phyloP scores from a whole-genome alignment of 1,140 invertebrate species.

The Geopemphigus sp. region DNA sequence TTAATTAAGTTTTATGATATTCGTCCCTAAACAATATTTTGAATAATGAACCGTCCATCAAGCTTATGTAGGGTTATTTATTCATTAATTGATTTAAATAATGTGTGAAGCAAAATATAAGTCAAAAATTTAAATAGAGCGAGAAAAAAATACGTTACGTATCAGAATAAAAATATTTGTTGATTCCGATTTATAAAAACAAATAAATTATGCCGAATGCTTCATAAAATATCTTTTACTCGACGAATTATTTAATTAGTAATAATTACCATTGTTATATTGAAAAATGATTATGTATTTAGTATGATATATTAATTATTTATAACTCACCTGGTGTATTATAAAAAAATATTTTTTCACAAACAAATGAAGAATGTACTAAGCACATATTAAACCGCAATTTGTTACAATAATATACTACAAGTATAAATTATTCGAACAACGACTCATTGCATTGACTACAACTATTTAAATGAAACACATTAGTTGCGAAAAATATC shows the following conservation, averaged over 20 bases:
- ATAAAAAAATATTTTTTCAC: not conserved
- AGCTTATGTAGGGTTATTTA: not conserved
- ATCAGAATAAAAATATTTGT: not conserved
- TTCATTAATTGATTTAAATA: not conserved
- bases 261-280: not conserved
- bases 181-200: not conserved
- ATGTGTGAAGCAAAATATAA: not conserved
- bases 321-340: constrained; percentile 3
- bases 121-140: too few relatives aligned
- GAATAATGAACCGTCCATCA: not conserved
- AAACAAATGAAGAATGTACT: constrained; percentile 26
- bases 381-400: not conserved
- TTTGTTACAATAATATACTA: not conserved
- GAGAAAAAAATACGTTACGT: not conserved
- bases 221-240: constrained; percentile 28
- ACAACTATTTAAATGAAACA: constrained; percentile 6
- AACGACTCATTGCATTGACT: not conserved
- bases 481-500: constrained; percentile 11
- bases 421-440: not conserved
- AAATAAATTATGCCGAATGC: constrained; percentile 30
- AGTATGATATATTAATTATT: not conserved
- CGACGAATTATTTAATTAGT: constrained; percentile 19
- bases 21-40: not conserved
- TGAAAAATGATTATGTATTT: not conserved
- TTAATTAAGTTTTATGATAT: not conserved